Percentiles rank a stretch among this genome's conserved stretches.
phyloP scores from a whole-genome alignment of 2,113 vertebrate genomes.

The Cromileptes altivelis region DNA sequence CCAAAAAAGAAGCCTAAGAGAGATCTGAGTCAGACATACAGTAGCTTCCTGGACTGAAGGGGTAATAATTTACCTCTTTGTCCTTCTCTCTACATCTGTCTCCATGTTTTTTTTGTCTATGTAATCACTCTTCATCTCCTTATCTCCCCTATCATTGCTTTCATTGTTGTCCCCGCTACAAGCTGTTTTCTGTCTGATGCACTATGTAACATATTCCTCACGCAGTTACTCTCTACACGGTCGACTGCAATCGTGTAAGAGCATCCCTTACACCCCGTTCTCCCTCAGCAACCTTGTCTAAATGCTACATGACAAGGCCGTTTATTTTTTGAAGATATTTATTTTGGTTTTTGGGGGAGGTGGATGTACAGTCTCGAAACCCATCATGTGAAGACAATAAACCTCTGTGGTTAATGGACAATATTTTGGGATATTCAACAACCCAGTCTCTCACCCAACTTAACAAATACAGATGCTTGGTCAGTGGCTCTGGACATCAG shows the following conservation, averaged over 20 bases:
- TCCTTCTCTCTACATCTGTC: slow-evolving; percentile 36
- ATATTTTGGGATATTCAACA: too few species aligned
- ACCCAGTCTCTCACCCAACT: too few species aligned
- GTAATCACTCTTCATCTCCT: slow-evolving; percentile 43
- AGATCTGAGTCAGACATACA: slow-evolving; percentile 20
- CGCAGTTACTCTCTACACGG: slow-evolving; percentile 45
- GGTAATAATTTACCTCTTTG: slow-evolving; percentile 48
- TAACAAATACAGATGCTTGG: too few species aligned
- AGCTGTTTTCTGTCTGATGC: slow-evolving; percentile 32
- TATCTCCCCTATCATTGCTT: slow-evolving; percentile 30
- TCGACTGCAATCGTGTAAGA: slow-evolving; percentile 39
- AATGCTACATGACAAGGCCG: slow-evolving; percentile 8
- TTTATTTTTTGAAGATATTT: slow-evolving; percentile 2
- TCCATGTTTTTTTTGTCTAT: neutral
- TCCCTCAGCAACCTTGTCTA: slow-evolving; percentile 23
- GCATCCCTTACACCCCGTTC: neutral
- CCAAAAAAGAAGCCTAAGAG: neutral
- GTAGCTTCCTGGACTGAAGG: slow-evolving; percentile 33
- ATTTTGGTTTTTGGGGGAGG: neutral
- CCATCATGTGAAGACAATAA: too few species aligned
- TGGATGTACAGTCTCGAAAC: too few species aligned
- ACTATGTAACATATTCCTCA: slow-evolving; percentile 25
- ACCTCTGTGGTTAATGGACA: too few species aligned
- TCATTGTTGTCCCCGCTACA: slow-evolving; percentile 27
- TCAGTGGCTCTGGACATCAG: too few species aligned